A percentile compares a stretch with the other conserved stretches of the same genome.
These are phyloP conservation scores for Dicyema japonicum DNA, from an alignment of 1,140 invertebrate species.

Conservation along the genomic window DNA sequence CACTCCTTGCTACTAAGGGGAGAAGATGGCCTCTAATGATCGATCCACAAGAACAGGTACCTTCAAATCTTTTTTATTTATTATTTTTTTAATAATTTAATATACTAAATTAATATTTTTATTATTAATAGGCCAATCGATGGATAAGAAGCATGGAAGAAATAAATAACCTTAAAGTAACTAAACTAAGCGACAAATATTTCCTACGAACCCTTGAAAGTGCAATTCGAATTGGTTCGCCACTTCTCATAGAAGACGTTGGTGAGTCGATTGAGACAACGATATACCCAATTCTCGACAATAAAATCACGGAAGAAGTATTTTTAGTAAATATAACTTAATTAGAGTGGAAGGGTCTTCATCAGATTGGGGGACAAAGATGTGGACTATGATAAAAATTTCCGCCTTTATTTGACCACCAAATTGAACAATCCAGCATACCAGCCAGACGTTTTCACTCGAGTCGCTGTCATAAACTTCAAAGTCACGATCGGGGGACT, in stretches of 20 bases:
- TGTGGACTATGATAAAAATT: constrained; percentile 30
- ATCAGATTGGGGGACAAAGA: constrained; percentile 18
- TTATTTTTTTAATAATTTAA: constrained; percentile 2
- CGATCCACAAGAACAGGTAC: constrained; percentile 54
- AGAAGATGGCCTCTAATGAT: constrained; percentile 51
- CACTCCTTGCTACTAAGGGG: constrained; percentile 41
- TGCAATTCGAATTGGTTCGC: constrained; percentile 17
- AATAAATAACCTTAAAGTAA: constrained; percentile 33
- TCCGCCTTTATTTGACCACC: constrained; percentile 20
- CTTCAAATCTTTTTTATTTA: too few relatives aligned
- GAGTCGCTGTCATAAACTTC: constrained; percentile 22
- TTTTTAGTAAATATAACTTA: constrained; percentile 1
- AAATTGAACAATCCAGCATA: constrained; percentile 21
- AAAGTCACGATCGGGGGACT: constrained; percentile 27
- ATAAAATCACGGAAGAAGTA: constrained; percentile 16
- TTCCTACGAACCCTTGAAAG: constrained; percentile 25
- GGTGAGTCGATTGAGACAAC: constrained; percentile 18
- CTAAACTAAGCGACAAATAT: constrained; percentile 28
- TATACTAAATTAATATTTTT: constrained; percentile 4
- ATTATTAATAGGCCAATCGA: constrained; percentile 38
- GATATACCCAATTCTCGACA: constrained; percentile 18
- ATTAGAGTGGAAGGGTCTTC: constrained; percentile 14
- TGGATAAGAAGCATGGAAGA: constrained; percentile 50
- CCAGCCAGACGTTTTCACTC: constrained; percentile 18
- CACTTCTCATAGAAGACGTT: constrained; percentile 18